Conservation (phyloP, 2,888 invertebrate genomes). For the Esperia sulphurella region DNA sequence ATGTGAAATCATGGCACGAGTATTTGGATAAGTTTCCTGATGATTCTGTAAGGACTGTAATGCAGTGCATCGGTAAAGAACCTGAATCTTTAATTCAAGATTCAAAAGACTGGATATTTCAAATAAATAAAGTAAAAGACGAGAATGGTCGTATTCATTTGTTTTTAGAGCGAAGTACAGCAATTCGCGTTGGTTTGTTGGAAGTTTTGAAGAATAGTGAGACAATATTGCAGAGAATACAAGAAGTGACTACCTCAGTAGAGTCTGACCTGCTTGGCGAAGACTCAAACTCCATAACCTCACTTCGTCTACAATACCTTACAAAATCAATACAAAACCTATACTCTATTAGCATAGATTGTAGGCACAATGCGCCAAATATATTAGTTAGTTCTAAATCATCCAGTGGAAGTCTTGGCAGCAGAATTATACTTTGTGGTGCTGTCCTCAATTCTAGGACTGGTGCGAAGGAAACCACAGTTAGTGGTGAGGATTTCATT, state of each 20-base stretch:
- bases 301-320: slow-evolving; percentile 48
- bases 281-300: slow-evolving; percentile 40
- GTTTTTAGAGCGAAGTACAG: slow-evolving; percentile 66
- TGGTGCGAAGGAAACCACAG: slow-evolving; percentile 69
- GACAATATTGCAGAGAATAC: slow-evolving; percentile 31
- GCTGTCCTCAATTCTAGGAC: slow-evolving; percentile 78
- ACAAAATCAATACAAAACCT: slow-evolving; percentile 46
- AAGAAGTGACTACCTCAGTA: slow-evolving; percentile 21
- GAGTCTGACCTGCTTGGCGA: slow-evolving; percentile 40
- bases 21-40: slow-evolving; percentile 20
- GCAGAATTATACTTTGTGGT: slow-evolving; percentile 71
- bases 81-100: slow-evolving; percentile 47
- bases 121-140: slow-evolving; percentile 53
- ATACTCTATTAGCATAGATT: slow-evolving; percentile 27
- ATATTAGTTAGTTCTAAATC: slow-evolving; percentile 64
- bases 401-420: slow-evolving; percentile 29
- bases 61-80: slow-evolving; percentile 45
- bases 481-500: slow-evolving; percentile 74
- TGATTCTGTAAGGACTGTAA: slow-evolving; percentile 26
- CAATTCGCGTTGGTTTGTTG: slow-evolving; percentile 41
- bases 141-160: slow-evolving; percentile 69
- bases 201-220: slow-evolving; percentile 36
- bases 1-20: slow-evolving; percentile 78
- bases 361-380: slow-evolving; percentile 10
- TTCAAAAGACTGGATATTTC: slow-evolving; percentile 70